Evolutionary conservation across 2,797 vertebrate genomes (phyloP).

Genomic region (Coccyzus lansbergi): DNA sequence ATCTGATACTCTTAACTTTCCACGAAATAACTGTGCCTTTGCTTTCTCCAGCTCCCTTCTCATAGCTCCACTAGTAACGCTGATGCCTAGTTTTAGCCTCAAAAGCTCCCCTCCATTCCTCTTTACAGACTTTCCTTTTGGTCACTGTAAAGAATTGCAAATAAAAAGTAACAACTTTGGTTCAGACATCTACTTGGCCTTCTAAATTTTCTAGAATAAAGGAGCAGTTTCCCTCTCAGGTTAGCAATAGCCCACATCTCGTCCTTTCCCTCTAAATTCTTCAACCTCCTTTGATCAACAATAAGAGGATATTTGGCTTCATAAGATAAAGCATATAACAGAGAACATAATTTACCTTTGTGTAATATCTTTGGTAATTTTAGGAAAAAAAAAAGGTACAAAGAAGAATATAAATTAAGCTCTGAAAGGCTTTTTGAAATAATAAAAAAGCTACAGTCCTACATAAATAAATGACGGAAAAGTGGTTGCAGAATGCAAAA

Average conservation of each 20-base stretch:
- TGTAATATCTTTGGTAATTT: constrained; percentile 98
- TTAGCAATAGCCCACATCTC: constrained; percentile 78
- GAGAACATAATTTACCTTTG: constrained; percentile 91
- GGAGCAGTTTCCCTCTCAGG: constrained; percentile 79
- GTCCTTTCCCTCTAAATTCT: constrained; percentile 81
- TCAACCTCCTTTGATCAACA: constrained; percentile 85
- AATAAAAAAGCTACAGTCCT: constrained; percentile 82
- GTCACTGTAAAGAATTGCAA: constrained; percentile 85
- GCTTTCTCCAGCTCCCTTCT: constrained; percentile 68
- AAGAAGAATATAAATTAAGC: constrained; percentile 84
- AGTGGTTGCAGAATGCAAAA: constrained; percentile 84
- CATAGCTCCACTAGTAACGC: constrained; percentile 64
- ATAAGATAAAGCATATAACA: constrained; percentile 96
- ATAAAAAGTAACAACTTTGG: constrained; percentile 88
- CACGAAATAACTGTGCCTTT: constrained; percentile 53
- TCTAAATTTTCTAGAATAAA: constrained; percentile 78
- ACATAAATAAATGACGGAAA: constrained; percentile 83
- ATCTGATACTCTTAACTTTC: constrained; percentile 58
- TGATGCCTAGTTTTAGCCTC: constrained; percentile 78
- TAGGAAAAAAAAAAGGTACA: constrained; percentile 83
- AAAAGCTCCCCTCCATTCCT: constrained; percentile 54
- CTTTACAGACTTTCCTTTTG: constrained; percentile 82
- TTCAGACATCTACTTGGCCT: constrained; percentile 82
- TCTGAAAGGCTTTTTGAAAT: constrained; percentile 82
- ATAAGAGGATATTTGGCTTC: constrained; percentile 97